Evolutionary conservation across 2,888 invertebrate species (phyloP).

Genomic region (Brachyptera putata): DNA sequence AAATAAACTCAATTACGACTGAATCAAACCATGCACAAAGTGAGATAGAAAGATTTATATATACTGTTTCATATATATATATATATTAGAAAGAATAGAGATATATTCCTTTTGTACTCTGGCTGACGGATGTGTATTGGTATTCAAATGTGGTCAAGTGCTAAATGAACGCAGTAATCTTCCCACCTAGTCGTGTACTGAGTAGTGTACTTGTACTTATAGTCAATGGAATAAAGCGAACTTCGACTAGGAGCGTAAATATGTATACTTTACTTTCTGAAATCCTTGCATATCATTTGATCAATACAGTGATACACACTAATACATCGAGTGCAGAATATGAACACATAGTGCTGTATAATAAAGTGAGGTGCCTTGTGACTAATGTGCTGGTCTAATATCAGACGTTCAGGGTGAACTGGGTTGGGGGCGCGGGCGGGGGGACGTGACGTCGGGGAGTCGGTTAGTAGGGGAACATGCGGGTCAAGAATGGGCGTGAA

Average conservation of each 20-base stretch:
- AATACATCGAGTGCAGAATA: slow-evolving; percentile 29
- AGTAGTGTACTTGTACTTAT: slow-evolving; percentile 18
- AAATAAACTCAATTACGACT: background rate
- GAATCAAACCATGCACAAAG: slow-evolving; percentile 22
- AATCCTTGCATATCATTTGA: no score
- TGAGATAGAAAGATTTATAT: no score
- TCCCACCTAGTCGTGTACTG: no score
- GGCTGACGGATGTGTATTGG: slow-evolving; percentile 52
- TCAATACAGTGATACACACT: no score
- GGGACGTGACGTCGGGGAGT: slow-evolving; percentile 15
- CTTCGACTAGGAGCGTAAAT: no score
- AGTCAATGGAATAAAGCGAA: no score
- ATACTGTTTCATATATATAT: background rate
- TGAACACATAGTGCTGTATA: slow-evolving; percentile 30
- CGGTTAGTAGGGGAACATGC: no score
- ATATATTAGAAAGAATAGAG: slow-evolving; percentile 16
- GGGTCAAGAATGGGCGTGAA: no score
- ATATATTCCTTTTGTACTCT: slow-evolving; percentile 22
- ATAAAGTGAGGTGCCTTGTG: slow-evolving; percentile 15
- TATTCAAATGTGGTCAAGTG: slow-evolving; percentile 59
- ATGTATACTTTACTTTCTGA: no score
- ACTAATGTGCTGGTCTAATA: slow-evolving; percentile 31
- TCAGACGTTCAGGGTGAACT: slow-evolving; percentile 24
- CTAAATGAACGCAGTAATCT: background rate
- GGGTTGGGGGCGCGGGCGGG: slow-evolving; percentile 1